Conservation (phyloP, 2,113 vertebrate species). For the Neolamprologus tretocephalus region DNA sequence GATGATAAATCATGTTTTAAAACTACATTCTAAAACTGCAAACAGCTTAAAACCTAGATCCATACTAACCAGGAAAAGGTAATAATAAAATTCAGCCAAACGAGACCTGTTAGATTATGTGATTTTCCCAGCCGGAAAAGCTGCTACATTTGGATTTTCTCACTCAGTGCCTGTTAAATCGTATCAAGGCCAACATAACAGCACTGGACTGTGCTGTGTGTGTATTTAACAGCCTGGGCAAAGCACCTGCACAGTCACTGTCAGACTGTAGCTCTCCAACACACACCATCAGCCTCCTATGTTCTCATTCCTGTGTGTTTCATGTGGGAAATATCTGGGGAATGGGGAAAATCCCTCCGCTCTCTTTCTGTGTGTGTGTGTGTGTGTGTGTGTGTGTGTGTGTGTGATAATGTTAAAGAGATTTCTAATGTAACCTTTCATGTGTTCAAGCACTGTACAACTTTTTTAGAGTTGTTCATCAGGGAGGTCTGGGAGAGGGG, state of each 20-base stretch:
- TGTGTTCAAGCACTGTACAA: neutral
- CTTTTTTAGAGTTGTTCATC: neutral
- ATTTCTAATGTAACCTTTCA: neutral
- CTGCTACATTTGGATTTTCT: neutral
- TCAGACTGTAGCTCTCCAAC: neutral
- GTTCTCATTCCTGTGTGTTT: conserved; percentile 10
- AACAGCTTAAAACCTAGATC: neutral
- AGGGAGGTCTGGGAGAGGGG: neutral
- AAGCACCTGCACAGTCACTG: neutral
- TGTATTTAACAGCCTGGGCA: neutral
- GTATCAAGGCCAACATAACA: neutral
- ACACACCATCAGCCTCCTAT: neutral
- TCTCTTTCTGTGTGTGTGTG: neutral
- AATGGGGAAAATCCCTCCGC: neutral
- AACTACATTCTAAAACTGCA: neutral
- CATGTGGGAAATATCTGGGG: neutral
- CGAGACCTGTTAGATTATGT: neutral
- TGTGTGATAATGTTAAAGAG: neutral
- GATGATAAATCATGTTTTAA: neutral
- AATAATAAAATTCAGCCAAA: neutral
- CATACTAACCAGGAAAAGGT: neutral
- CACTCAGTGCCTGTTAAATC: conserved; percentile 18
- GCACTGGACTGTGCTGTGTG: neutral
- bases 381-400: neutral
- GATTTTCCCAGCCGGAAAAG: conserved; percentile 2